Conservation (phyloP, 2,113 vertebrate species). For the Amia ocellicauda region DNA sequence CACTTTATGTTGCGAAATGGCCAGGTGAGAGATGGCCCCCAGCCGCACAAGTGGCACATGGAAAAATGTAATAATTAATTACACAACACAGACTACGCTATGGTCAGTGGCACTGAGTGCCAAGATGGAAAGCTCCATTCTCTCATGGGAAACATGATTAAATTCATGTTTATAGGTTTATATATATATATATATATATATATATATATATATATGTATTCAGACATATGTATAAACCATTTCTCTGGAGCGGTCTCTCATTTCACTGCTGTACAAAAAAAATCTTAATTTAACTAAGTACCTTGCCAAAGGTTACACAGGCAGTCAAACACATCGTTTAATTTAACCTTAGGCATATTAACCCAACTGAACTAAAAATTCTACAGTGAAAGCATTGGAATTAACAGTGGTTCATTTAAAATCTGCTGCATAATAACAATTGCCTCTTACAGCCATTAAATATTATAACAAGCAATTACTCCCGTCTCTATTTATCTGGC, state of each 20-base stretch:
- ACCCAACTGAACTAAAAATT: slow-evolving; percentile 25
- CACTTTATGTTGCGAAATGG: neutral
- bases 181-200: too few species aligned
- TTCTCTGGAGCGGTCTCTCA: neutral
- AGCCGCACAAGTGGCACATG: slow-evolving; percentile 59
- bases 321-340: slow-evolving; percentile 25
- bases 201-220: too few species aligned
- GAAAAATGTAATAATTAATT: slow-evolving; percentile 65
- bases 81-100: slow-evolving; percentile 61
- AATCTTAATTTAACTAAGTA: neutral
- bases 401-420: slow-evolving; percentile 10
- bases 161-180: neutral
- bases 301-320: slow-evolving; percentile 16
- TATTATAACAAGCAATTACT: neutral
- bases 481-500: neutral
- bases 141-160: neutral
- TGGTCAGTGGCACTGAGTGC: slow-evolving; percentile 41
- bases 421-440: neutral
- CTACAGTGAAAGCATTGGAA: slow-evolving; percentile 12
- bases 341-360: slow-evolving; percentile 30
- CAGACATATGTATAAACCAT: too few species aligned
- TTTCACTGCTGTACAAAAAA: too few species aligned
- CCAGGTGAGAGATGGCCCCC: slow-evolving; percentile 52
- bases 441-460: neutral
- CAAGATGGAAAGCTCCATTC: slow-evolving; percentile 1